Percentiles rank a stretch among this genome's conserved stretches.
Conservation (phyloP, 2,888 invertebrate species). For the Atethmia centrago region DNA sequence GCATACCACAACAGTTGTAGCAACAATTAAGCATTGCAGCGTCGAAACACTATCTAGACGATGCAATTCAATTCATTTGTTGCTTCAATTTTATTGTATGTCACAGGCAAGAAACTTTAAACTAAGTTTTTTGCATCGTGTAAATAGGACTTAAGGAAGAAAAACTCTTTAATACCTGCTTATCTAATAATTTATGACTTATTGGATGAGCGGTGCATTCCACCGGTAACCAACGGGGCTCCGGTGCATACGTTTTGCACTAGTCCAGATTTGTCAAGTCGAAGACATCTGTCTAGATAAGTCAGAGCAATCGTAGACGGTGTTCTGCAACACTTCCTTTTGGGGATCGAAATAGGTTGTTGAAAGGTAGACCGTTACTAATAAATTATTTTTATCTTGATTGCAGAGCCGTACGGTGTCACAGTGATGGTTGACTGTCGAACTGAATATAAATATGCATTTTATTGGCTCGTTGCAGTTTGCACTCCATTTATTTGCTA, state of each 20-base stretch:
- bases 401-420: neutral
- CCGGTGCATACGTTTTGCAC: neutral
- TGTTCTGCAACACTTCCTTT: conserved; percentile 15
- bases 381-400: conserved; percentile 17
- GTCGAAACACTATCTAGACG: neutral
- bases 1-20: neutral
- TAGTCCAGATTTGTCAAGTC: conserved; percentile 10
- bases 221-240: neutral
- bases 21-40: neutral
- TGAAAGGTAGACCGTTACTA: neutral
- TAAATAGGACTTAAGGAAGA: neutral
- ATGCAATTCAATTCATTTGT: neutral
- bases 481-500: conserved; percentile 30
- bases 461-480: neutral
- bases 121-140: neutral
- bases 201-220: neutral
- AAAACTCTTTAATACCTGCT: neutral
- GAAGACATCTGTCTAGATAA: conserved; percentile 8
- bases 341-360: neutral
- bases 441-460: neutral
- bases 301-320: neutral
- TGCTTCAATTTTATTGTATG: neutral
- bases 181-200: neutral
- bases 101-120: neutral
- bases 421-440: neutral